These are phyloP conservation scores for Poeciliopsis prolifica DNA, from an alignment of 2,113 vertebrate species.

Conservation along the genomic window DNA sequence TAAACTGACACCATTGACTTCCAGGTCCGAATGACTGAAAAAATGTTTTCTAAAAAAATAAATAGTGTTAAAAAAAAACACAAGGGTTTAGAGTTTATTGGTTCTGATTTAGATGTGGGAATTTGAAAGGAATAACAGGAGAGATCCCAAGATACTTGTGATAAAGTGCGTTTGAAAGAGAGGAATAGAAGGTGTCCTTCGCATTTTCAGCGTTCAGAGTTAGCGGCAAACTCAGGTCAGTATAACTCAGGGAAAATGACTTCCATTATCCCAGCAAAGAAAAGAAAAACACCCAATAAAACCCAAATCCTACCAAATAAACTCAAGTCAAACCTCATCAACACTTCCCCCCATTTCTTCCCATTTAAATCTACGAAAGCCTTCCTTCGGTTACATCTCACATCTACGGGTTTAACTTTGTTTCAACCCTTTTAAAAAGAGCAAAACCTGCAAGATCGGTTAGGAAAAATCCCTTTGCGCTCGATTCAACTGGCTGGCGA, in stretches of 20 bases:
- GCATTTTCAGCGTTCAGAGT: neutral
- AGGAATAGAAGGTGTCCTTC: neutral
- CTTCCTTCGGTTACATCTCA: neutral
- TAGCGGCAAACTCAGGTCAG: neutral
- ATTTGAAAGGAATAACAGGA: neutral
- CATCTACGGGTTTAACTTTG: conserved; percentile 37
- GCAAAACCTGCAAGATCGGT: conserved; percentile 18
- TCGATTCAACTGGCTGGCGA: conserved; percentile 30
- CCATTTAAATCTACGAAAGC: neutral
- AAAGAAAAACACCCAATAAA: neutral
- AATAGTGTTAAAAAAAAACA: neutral
- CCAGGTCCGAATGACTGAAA: too few species aligned
- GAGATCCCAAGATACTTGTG: neutral
- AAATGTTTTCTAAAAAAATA: too few species aligned
- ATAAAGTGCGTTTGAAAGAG: neutral
- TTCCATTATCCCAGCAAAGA: neutral
- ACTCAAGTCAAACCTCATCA: too few species aligned
- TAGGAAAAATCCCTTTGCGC: conserved; percentile 35
- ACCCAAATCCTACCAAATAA: neutral
- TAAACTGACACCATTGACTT: neutral
- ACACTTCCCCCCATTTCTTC: neutral
- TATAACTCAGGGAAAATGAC: neutral
- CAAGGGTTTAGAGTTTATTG: neutral
- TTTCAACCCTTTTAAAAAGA: conserved; percentile 9
- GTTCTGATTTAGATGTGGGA: too few species aligned